Evolutionary conservation across 2,113 vertebrate genomes (phyloP), one percentile per base, ranked within the genome.

Genomic region (Glaucidium brasilianum): DNA sequence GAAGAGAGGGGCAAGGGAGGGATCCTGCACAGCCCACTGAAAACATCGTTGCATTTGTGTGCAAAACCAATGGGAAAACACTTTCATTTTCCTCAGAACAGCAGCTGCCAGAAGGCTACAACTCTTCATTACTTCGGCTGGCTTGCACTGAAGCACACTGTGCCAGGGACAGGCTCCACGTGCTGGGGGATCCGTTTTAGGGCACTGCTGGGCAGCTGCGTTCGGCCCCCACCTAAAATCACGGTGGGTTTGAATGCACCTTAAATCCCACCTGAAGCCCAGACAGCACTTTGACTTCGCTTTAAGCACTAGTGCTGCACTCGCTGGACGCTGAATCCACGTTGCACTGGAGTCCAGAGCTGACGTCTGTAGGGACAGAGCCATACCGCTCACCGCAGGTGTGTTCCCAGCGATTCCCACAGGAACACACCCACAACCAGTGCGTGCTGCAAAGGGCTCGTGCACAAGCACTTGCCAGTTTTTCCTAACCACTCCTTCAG

Each of bases 381-480:
- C 39, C 27, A 41, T 26, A 50, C 26, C 2, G 26, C 12, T 14
- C 49, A 2, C 25, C 1, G 3, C 16, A 43, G 52, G 22, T 35
- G 25, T 0, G 0, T 6, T 35, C 25, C 43, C 52, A 15, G 25
- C 0, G 3, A 39, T 17, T 53, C 72, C 39, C 22, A 3, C 10
- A 9, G n/a, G 73, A 85, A 34, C 66, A 16, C 32, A 6, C 12
- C 64, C 14, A 10, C 0, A 35, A 10, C 43, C 26, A 21, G 23
- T 2, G 16, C 47, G 7, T 1, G 19, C 49, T 43, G 43, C 60
- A 19, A 27, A 18, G 79, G 35, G 19, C 29, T 45, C 5, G 34
- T 4, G 29, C 52, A 12, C 72, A 16, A 20, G 35, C 35, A 18
- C 56, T 68, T 32, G 30, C 34, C 20, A 5, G 17, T 34, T 59